A percentile compares a stretch with the other conserved stretches of the same genome.
phyloP scores from a whole-genome alignment of 2,797 vertebrate genomes.

The Cacajao melanocephalus region DNA sequence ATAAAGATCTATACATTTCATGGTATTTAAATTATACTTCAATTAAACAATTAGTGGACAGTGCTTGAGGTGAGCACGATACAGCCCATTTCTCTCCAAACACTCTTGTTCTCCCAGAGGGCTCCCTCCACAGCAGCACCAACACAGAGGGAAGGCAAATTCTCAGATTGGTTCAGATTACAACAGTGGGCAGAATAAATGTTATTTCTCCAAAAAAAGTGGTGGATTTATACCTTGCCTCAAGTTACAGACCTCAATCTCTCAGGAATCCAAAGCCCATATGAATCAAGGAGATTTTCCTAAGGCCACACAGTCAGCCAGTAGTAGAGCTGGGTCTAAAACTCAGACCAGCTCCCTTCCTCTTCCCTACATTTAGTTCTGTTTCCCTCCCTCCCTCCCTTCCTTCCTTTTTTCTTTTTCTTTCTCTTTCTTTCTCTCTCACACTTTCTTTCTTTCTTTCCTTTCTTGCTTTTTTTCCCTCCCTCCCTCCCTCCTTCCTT shows the following conservation, averaged over 20 bases:
- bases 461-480: too few relatives aligned
- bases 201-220: neutral
- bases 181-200: neutral
- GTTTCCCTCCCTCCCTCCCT: too few relatives aligned
- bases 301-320: neutral
- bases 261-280: neutral
- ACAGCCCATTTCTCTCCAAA: neutral
- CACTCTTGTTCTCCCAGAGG: accelerated
- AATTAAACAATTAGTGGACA: neutral
- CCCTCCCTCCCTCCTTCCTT: accelerated
- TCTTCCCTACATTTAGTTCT: neutral
- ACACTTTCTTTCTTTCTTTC: accelerated
- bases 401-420: accelerated
- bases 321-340: neutral
- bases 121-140: neutral
- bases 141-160: neutral
- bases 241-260: neutral
- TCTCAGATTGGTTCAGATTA: neutral
- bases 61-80: neutral
- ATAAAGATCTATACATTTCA: neutral
- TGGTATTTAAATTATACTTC: neutral
- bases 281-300: neutral
- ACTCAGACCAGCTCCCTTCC: neutral
- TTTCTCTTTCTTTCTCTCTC: too few relatives aligned
- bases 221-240: neutral